Base-by-base conservation (phyloP, 2,113 vertebrate genomes). In the Gulo gulo region DNA sequence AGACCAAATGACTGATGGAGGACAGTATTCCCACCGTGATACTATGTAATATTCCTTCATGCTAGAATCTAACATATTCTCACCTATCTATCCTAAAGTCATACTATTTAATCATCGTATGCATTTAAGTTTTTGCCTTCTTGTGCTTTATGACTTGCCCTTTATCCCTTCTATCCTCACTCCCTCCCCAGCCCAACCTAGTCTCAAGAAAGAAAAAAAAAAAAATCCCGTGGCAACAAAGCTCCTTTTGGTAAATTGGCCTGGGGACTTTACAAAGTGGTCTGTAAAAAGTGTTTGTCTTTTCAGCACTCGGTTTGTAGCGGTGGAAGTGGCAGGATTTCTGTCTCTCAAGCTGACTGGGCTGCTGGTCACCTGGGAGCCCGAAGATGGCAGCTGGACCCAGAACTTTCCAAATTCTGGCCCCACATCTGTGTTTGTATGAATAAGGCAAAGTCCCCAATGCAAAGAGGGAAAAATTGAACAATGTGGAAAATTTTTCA, bases 291-390 rank as follows among this genome's bases (percentile, higher is more conserved):
- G 63, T 29, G 36, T 5, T 50, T 9, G 34, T 71, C 80, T 88
- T 88, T 91, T 74, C 61, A 92, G 74, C 39, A 7, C 34, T 50
- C 29, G 21, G 31, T n/a, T 29, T 73, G n/a, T 7, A 59, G 96
- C 20, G 21, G 42, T 0, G 7, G 55, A 87, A 20, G 93, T n/a
- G 79, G 39, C 47, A 91, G 96, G 84, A 95, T 95, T 93, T 80
- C 93, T 97, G 88, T 65, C 88, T 88, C 82, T 82, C 6, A 6
- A 45, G 94, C 94, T 93, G 94, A 73, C 81, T 21, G 3, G 21
- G 47, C 74, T 47, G 14, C 57, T 42, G 59, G 82, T 52, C 86
- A 86, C 94, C 79, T 39, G 52, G 78, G 63, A 86, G 11, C 55
- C 4, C 4, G 59, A 31, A 59, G 50, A n/a, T 8, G 78, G n/a